phyloP scores from a whole-genome alignment of 2,888 invertebrate genomes.

The Polymixis lichenea region DNA sequence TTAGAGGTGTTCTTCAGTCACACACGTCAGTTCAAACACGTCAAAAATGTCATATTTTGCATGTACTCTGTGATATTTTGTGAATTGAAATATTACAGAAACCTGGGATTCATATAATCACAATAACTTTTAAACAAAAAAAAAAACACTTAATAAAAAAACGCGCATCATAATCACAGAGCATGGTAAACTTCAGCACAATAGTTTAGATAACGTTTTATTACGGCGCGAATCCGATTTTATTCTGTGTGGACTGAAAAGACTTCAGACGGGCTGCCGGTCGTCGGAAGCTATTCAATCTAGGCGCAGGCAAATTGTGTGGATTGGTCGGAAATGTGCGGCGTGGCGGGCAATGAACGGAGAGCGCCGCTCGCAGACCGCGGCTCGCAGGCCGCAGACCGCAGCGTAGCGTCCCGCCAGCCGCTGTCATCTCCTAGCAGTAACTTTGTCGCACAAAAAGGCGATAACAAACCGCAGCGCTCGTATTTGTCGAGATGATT shows the following conservation, averaged over 20 bases:
- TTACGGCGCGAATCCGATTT: slow-evolving; percentile 31
- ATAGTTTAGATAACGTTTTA: slow-evolving; percentile 37
- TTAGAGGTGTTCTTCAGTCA: no score
- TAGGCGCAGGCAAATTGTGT: slow-evolving; percentile 75
- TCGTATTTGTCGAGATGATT: slow-evolving; percentile 14
- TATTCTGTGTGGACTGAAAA: slow-evolving; percentile 44
- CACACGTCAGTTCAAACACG: no score
- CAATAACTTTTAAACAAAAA: background rate
- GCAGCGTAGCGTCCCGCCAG: slow-evolving; percentile 5
- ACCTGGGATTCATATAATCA: background rate
- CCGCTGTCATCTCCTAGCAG: slow-evolving; percentile 31
- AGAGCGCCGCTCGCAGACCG: slow-evolving; percentile 13
- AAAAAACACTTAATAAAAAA: background rate
- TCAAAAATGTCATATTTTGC: no score
- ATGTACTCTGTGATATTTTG: no score
- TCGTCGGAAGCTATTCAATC: slow-evolving; percentile 72
- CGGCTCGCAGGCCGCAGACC: slow-evolving; percentile 13
- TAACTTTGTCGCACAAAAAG: slow-evolving; percentile 31
- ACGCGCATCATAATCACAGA: background rate
- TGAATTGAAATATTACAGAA: no score
- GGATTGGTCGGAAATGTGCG: slow-evolving; percentile 74
- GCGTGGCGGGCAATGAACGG: slow-evolving; percentile 66
- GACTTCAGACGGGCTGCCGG: slow-evolving; percentile 43
- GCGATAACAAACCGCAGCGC: slow-evolving; percentile 1
- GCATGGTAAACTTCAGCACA: slow-evolving; percentile 11